phyloP scores from a whole-genome alignment of 2,113 vertebrate genomes.

The Silurus asotus region DNA sequence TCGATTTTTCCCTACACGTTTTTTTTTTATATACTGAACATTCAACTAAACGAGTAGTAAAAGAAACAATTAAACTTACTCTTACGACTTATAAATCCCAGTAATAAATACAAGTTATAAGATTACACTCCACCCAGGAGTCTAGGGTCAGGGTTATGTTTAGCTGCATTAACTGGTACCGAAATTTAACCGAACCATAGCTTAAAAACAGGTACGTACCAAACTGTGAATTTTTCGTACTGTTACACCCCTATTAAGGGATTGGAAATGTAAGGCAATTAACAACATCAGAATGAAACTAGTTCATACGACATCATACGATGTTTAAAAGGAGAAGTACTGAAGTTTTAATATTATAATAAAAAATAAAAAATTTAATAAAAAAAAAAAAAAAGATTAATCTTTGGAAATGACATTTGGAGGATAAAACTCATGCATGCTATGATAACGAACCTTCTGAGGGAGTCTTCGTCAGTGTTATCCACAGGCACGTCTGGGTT shows the following conservation, averaged over 20 bases:
- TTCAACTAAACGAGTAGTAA: too few species aligned
- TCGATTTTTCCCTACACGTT: background rate
- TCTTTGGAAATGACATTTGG: background rate
- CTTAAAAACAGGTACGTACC: too few species aligned
- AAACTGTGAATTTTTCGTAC: too few species aligned
- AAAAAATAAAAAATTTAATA: background rate
- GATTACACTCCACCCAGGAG: background rate
- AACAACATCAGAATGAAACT: background rate
- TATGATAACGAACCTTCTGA: slow-evolving; percentile 80
- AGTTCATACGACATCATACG: background rate
- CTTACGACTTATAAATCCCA: background rate
- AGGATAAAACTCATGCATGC: background rate
- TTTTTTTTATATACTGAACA: background rate
- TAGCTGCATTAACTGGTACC: too few species aligned
- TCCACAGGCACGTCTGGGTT: slow-evolving; percentile 97
- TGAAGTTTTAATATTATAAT: background rate
- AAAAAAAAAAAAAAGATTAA: background rate
- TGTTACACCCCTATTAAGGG: too few species aligned
- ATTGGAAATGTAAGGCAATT: background rate
- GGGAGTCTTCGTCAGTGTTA: slow-evolving; percentile 93
- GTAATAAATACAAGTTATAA: background rate
- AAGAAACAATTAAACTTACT: background rate
- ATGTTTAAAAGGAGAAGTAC: background rate
- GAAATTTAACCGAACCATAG: too few species aligned
- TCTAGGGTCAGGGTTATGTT: background rate